phyloP scores from a whole-genome alignment of 2,888 invertebrate genomes.

The Alcis repandata region DNA sequence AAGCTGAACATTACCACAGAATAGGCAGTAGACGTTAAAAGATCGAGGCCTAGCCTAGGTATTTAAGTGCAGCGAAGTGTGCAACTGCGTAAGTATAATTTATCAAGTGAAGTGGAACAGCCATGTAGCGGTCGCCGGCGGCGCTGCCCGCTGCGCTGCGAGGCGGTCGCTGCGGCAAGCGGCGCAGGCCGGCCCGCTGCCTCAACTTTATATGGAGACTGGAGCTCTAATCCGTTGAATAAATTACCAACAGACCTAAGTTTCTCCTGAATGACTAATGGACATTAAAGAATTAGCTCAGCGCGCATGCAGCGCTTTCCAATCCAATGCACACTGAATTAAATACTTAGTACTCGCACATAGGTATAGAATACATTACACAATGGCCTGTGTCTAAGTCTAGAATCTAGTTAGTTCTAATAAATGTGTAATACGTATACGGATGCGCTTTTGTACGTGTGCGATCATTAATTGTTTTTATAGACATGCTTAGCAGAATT shows the following conservation, averaged over 20 bases:
- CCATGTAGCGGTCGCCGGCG: constrained; percentile 24
- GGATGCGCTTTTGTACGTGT: constrained; percentile 24
- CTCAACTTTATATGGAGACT: constrained; percentile 78
- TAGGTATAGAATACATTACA: constrained; percentile 20
- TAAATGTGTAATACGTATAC: constrained; percentile 27
- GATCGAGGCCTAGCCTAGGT: constrained; percentile 5
- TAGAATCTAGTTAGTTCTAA: constrained; percentile 26
- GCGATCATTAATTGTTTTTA: constrained; percentile 24
- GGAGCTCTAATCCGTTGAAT: constrained; percentile 76
- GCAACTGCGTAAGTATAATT: constrained; percentile 27
- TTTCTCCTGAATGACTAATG: constrained; percentile 82
- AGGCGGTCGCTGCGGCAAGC: constrained; percentile 43
- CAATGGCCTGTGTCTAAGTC: constrained; percentile 30
- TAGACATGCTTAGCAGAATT: constrained; percentile 22
- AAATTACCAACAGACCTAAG: constrained; percentile 76
- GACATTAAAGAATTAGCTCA: constrained; percentile 75
- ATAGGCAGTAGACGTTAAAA: not conserved
- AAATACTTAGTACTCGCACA: constrained; percentile 33
- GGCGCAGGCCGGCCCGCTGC: constrained; percentile 51
- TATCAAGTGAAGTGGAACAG: constrained; percentile 36
- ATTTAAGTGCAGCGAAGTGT: constrained; percentile 22
- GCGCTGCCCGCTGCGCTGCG: constrained; percentile 9
- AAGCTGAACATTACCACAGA: constrained; percentile 1
- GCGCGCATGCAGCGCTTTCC: constrained; percentile 68
- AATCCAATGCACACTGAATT: constrained; percentile 51